These are phyloP conservation scores for Apogon hyalosoma DNA, from an alignment of 2,797 vertebrate species.

Conservation along the genomic window DNA sequence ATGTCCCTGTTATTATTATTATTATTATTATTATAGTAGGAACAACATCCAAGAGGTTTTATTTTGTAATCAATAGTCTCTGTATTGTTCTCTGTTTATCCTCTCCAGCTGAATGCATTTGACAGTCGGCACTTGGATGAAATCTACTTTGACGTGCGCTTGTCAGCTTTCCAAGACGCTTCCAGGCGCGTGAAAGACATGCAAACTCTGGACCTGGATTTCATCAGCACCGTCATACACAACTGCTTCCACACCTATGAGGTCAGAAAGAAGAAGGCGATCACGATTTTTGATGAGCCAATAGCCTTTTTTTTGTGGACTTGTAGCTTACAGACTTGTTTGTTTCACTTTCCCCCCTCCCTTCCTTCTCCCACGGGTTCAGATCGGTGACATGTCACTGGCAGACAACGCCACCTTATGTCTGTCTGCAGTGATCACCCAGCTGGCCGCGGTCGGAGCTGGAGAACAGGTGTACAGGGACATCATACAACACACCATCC, in stretches of 20 bases:
- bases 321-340: no score
- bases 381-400: constrained; percentile 97
- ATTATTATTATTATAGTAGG: neutral
- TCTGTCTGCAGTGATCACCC: constrained; percentile 87
- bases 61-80: neutral
- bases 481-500: constrained; percentile 88
- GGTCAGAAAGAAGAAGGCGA: constrained; percentile 72
- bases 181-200: constrained; percentile 86
- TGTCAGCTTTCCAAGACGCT: constrained; percentile 90
- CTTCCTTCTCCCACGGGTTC: neutral
- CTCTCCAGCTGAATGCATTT: constrained; percentile 91
- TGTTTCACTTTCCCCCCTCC: neutral
- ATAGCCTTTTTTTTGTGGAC: no score
- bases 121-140: constrained; percentile 95
- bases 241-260: constrained; percentile 96
- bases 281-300: neutral
- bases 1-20: neutral
- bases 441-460: constrained; percentile 80
- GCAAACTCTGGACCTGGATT: constrained; percentile 88
- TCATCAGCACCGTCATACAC: constrained; percentile 88
- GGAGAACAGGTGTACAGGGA: constrained; percentile 88
- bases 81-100: neutral
- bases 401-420: constrained; percentile 93
- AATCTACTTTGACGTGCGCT: constrained; percentile 92
- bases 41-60: neutral